Base-by-base conservation (phyloP, 2,888 invertebrate species). In the Sinopyrophorus schimmeli region DNA sequence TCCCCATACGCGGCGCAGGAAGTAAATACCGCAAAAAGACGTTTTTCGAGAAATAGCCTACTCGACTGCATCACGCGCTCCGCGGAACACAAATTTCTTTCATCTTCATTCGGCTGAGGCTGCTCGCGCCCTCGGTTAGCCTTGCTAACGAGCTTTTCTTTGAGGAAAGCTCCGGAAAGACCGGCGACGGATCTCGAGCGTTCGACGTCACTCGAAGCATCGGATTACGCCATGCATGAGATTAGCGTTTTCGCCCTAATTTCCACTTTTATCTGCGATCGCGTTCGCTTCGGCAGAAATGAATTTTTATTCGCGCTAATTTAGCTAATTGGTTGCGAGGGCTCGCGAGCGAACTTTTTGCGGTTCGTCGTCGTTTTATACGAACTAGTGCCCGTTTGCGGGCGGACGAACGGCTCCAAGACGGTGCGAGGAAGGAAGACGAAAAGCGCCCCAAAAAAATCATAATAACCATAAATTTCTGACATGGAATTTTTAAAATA, bases 41-140 rank as follows among this genome's bases (percentile, higher is more conserved):
- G 37, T 34, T 49, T 56, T 50, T 39, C 53, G 37, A 41, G 43
- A 39, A n/a, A 41, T 43, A 28, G 43, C 34, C 43, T 42, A 60
- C 55, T 58, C 57, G 55, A 53, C 53, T 51, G 43, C 51, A 60
- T 61, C 60, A 59, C 54, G 55, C 53, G 61, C 62, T 61, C 44
- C 49, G 51, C 48, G 54, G 57, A 51, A 59, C 59, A 57, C 62
- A 54, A 61, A 60, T 59, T 62, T 62, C 60, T 63, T 63, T 63
- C 63, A 63, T 63, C 59, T 58, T 58, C 59, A 58, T 59, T 59
- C 59, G 57, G 53, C 51, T 32, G 32, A 40, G 32, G 40, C 38
- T 38, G 17, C 37, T 27, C 43, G 47, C 47, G 18, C 41, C 41
- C 39, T 39, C 39, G 49, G 50, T 53, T 51, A 50, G 56, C 40